phyloP scores from a whole-genome alignment of 2,797 vertebrate genomes.

The Kryptopterus vitreolus region DNA sequence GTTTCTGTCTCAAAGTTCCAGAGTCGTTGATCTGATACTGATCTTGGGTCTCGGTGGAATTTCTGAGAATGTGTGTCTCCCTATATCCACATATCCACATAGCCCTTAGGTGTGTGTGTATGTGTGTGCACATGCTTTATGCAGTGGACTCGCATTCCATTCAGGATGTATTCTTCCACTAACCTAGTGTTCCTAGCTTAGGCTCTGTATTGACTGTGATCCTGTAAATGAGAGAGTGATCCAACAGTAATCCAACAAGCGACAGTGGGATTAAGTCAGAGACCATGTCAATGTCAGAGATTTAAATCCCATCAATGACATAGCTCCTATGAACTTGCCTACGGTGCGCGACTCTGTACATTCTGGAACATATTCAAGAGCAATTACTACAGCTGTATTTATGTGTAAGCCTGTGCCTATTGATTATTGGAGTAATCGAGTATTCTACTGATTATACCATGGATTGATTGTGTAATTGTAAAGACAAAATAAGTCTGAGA shows the following conservation, averaged over 20 bases:
- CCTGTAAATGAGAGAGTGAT: background rate
- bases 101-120: background rate
- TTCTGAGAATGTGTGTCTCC: background rate
- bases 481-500: too few species aligned
- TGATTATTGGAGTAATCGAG: too few species aligned
- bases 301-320: background rate
- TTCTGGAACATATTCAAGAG: background rate
- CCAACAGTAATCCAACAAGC: too few species aligned
- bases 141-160: background rate
- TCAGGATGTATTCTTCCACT: background rate
- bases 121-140: background rate
- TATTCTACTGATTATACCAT: too few species aligned
- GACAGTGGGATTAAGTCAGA: background rate
- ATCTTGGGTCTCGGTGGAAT: background rate
- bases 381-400: background rate
- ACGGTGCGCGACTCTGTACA: background rate
- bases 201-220: background rate
- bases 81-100: background rate
- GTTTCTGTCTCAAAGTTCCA: background rate
- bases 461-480: too few species aligned
- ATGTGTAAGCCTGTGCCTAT: too few species aligned
- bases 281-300: background rate
- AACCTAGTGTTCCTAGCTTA: background rate
- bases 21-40: background rate
- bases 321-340: background rate